These are phyloP conservation scores for Aspidiotus destructor DNA, from an alignment of 2,888 invertebrate species.

Conservation along the genomic window DNA sequence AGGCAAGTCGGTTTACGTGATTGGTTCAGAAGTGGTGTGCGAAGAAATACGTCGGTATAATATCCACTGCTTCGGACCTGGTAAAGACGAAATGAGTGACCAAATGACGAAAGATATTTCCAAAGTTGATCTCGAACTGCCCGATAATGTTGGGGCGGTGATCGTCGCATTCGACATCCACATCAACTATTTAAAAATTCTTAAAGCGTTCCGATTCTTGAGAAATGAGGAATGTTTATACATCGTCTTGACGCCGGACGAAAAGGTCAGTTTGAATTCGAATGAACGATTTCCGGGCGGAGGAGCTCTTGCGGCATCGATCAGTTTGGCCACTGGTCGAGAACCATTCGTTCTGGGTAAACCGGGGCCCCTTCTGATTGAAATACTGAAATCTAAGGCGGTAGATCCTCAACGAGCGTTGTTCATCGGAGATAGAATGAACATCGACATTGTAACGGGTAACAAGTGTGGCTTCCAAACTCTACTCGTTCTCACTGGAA, in stretches of 20 bases:
- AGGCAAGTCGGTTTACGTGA: constrained; percentile 60
- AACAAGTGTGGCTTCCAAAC: constrained; percentile 80
- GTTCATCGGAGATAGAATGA: constrained; percentile 88
- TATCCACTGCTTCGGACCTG: constrained; percentile 61
- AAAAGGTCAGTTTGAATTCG: constrained; percentile 57
- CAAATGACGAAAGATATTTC: constrained; percentile 47
- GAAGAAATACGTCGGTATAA: constrained; percentile 73
- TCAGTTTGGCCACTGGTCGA: constrained; percentile 72
- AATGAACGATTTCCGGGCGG: constrained; percentile 60
- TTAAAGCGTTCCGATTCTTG: constrained; percentile 84
- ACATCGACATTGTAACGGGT: constrained; percentile 88
- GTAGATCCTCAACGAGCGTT: constrained; percentile 70
- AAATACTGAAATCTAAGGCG: constrained; percentile 55
- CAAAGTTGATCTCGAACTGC: constrained; percentile 44
- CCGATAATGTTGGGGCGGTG: constrained; percentile 81
- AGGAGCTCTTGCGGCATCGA: constrained; percentile 74
- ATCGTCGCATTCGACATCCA: constrained; percentile 90
- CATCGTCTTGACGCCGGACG: constrained; percentile 89
- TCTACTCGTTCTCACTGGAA: constrained; percentile 76
- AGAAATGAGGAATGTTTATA: constrained; percentile 64
- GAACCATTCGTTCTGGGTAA: constrained; percentile 79
- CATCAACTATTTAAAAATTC: constrained; percentile 80
- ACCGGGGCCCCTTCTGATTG: constrained; percentile 72
- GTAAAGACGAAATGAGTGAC: constrained; percentile 56
- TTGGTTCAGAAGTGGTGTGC: constrained; percentile 71